Base-by-base conservation (phyloP, 2,113 vertebrate species). In the Glareola pratincola region DNA sequence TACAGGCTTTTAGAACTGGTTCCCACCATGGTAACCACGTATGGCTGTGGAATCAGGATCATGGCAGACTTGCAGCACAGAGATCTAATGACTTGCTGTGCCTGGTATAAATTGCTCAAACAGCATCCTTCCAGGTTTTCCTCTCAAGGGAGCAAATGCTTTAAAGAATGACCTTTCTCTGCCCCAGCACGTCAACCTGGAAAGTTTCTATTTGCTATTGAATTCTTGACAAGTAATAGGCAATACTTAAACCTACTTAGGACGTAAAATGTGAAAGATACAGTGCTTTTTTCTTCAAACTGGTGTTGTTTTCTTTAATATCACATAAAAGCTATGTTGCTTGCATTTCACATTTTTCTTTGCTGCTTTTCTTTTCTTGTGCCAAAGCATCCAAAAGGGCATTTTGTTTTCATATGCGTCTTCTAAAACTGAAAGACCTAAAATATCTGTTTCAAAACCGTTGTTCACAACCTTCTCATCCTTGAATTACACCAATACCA, bases 51-150 rank as follows among this genome's bases (percentile, higher is more conserved):
- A 96, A 84, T 56, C 41, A 34, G 83, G 91, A 95, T 93, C 80
- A 73, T 92, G 94, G 89, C 94, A 93, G 79, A 72, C 89, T 88
- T 90, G 91, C 90, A 96, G 80, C 91, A 53, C 84, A 97, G 74
- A 64, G 73, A 90, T 78, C 95, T 97, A 95, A 96, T 96, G 94
- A 95, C 96, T 97, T 96, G 92, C 91, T 96, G 90, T 94, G 90
- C 78, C 53, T 92, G 79, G 90, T 96, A 92, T 97, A 97, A 97
- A 97, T 98, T 96, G 95, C 95, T 97, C 96, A 94, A 97, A 98
- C 85, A 97, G 96, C 95, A 92, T 98, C 96, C 90, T 97, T 98
- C 97, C 95, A 95, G 95, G 95, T 96, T 97, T 97, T 97, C 91
- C 94, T 97, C 96, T 94, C 96, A 91, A 94, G 97, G 96, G 97